These are phyloP conservation scores for Vanessa cardui DNA, from an alignment of 2,888 invertebrate species.

Conservation along the genomic window DNA sequence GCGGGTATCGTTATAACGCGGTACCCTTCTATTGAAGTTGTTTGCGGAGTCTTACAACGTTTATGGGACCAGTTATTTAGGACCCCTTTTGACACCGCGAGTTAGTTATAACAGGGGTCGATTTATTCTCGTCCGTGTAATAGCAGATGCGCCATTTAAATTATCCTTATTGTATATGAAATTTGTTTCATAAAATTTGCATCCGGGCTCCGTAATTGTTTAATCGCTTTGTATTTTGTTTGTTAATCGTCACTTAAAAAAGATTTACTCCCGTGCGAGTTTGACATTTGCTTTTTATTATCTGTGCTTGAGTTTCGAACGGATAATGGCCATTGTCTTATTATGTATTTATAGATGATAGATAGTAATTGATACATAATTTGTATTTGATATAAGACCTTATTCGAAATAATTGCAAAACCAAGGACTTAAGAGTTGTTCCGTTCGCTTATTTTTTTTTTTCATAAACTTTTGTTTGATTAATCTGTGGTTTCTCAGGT, in stretches of 20 bases:
- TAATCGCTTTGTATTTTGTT: conserved; percentile 51
- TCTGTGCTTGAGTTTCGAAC: not conserved
- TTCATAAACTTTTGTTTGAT: too few species aligned
- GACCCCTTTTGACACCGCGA: conserved; percentile 46
- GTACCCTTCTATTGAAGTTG: conserved; percentile 72
- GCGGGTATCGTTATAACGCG: conserved; percentile 56
- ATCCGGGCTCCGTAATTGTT: conserved; percentile 74
- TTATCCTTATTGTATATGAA: conserved; percentile 64
- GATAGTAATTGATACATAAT: conserved; percentile 1
- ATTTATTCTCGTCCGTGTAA: conserved; percentile 52
- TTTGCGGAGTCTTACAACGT: conserved; percentile 72
- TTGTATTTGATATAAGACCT: conserved; percentile 1
- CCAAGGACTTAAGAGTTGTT: not conserved
- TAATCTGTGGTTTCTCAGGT: too few species aligned
- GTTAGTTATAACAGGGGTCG: conserved; percentile 47
- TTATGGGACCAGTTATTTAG: conserved; percentile 56
- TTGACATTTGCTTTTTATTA: conserved; percentile 10
- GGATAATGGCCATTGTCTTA: not conserved
- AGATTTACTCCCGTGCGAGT: conserved; percentile 8
- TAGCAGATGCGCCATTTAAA: conserved; percentile 63
- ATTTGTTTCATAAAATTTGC: conserved; percentile 69
- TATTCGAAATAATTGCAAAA: not conserved
- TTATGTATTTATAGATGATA: conserved; percentile 10
- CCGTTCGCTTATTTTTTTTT: not conserved
- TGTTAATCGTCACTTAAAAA: conserved; percentile 35